Conservation (phyloP, 2,888 invertebrate genomes). For the Leucophora obtusa region DNA sequence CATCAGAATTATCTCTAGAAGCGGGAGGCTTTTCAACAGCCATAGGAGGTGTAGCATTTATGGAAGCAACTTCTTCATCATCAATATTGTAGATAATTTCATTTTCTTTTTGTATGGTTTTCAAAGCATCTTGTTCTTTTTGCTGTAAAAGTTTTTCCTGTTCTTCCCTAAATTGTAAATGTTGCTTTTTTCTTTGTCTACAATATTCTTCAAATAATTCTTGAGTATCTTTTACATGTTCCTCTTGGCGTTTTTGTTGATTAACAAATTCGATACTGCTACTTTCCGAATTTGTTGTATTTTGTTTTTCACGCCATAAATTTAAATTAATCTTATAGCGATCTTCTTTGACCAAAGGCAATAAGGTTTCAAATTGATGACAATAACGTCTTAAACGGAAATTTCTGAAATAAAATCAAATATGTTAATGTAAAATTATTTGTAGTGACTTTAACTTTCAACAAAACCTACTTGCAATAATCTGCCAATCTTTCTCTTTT, state of each 20-base stretch:
- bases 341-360: constrained; percentile 73
- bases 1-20: constrained; percentile 69
- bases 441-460: neutral
- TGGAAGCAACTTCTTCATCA: constrained; percentile 62
- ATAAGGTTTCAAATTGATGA: constrained; percentile 73
- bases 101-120: constrained; percentile 14
- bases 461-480: constrained; percentile 74
- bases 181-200: constrained; percentile 47
- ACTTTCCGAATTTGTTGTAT: constrained; percentile 56
- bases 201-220: constrained; percentile 71
- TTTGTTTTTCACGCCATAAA: constrained; percentile 69
- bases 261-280: constrained; percentile 55
- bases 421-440: constrained; percentile 7
- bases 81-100: constrained; percentile 42
- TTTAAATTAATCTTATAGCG: constrained; percentile 72
- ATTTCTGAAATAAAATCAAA: constrained; percentile 67
- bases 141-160: constrained; percentile 37
- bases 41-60: constrained; percentile 27
- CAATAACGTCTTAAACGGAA: constrained; percentile 76
- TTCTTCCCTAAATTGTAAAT: constrained; percentile 48
- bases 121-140: constrained; percentile 28
- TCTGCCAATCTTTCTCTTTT: constrained; percentile 76
- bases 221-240: constrained; percentile 67
- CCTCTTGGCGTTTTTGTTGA: constrained; percentile 37
- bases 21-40: neutral